Evolutionary conservation across 2,797 vertebrate species (phyloP).

Genomic region (Sandelia bainsii): DNA sequence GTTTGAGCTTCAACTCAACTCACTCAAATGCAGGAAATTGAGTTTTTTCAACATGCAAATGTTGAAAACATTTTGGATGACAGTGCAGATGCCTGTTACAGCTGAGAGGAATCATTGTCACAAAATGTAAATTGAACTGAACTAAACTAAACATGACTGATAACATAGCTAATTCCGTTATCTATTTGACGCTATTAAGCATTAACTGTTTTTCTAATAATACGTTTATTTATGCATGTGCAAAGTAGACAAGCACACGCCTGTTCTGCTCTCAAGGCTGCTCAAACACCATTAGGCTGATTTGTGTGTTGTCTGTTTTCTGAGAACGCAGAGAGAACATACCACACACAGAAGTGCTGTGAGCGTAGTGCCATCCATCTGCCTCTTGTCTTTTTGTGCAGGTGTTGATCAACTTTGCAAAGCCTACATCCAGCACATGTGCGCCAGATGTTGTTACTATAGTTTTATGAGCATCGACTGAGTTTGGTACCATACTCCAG

Average conservation of each 20-base stretch:
- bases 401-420: constrained; percentile 26
- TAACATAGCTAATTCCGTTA: no score
- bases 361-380: constrained; percentile 11
- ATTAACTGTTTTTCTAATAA: no score
- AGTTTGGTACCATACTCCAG: neutral
- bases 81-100: neutral
- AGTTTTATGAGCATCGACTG: constrained; percentile 1
- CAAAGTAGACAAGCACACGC: neutral
- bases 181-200: no score
- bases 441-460: constrained; percentile 26
- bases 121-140: no score
- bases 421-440: constrained; percentile 16
- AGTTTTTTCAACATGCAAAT: constrained; percentile 20
- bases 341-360: constrained; percentile 12
- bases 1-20: no score
- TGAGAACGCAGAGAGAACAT: neutral
- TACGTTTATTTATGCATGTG: neutral
- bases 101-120: neutral
- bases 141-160: no score
- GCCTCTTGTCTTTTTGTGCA: constrained; percentile 18
- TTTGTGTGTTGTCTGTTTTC: no score
- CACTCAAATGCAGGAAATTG: constrained; percentile 49
- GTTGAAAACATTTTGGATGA: neutral
- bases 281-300: no score
- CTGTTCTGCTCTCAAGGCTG: no score